Percentiles rank a stretch among this genome's conserved stretches.
Conservation (phyloP, 2,888 invertebrate genomes). For the Phania funesta region DNA sequence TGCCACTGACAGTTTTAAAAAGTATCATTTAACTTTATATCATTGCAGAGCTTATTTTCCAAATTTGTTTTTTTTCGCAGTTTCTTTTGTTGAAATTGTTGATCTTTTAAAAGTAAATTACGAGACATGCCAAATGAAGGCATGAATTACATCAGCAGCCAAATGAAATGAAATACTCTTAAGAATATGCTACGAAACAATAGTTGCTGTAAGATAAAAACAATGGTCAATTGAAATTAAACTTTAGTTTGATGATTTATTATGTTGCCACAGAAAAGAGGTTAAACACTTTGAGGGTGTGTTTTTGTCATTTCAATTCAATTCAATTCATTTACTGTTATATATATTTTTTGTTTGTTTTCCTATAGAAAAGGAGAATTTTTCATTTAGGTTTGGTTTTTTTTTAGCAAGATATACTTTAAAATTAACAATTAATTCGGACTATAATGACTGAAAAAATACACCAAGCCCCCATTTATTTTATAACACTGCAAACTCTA, state of each 20-base stretch:
- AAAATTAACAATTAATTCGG: slow-evolving; percentile 11
- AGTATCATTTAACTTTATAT: slow-evolving; percentile 61
- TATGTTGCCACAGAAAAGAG: slow-evolving; percentile 50
- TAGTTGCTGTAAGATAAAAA: slow-evolving; percentile 28
- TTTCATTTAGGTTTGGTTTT: slow-evolving; percentile 55
- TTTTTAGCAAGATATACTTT: slow-evolving; percentile 30
- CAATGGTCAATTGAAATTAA: slow-evolving; percentile 66
- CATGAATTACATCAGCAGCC: slow-evolving; percentile 50
- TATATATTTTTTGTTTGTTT: neutral
- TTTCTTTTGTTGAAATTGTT: slow-evolving; percentile 45
- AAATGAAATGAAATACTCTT: slow-evolving; percentile 31
- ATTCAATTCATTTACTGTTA: too few species aligned
- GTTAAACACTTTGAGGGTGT: slow-evolving; percentile 64
- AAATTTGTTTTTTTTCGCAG: neutral
- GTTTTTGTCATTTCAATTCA: slow-evolving; percentile 61
- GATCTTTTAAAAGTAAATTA: slow-evolving; percentile 63
- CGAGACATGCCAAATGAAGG: slow-evolving; percentile 56
- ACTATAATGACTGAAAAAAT: too few species aligned
- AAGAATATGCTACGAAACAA: slow-evolving; percentile 45
- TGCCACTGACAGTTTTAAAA: slow-evolving; percentile 64
- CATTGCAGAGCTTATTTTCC: neutral
- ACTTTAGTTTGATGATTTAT: slow-evolving; percentile 61
- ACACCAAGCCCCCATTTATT: too few species aligned
- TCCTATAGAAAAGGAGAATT: slow-evolving; percentile 63
- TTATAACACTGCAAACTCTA: too few species aligned